phyloP scores from a whole-genome alignment of 2,888 invertebrate genomes.

The Unio pictorum region DNA sequence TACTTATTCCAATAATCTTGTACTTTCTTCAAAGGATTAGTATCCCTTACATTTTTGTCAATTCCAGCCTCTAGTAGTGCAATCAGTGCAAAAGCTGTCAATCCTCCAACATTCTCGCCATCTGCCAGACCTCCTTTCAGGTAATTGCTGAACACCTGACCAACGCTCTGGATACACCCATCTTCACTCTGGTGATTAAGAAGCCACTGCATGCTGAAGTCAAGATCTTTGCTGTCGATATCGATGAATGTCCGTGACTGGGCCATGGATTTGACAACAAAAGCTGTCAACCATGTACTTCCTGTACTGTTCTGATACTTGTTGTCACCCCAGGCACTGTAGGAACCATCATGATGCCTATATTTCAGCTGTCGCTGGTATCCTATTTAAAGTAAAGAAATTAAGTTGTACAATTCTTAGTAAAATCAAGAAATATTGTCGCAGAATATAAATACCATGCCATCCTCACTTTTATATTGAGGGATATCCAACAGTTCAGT shows the following conservation, averaged over 20 bases:
- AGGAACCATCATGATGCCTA: slow-evolving; percentile 74
- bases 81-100: slow-evolving; percentile 66
- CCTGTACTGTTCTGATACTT: slow-evolving; percentile 45
- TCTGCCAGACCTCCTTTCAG: slow-evolving; percentile 63
- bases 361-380: slow-evolving; percentile 94
- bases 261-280: slow-evolving; percentile 81
- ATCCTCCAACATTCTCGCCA: slow-evolving; percentile 40
- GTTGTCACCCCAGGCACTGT: slow-evolving; percentile 66
- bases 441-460: no score
- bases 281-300: slow-evolving; percentile 79
- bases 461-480: no score
- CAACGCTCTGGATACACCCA: slow-evolving; percentile 82
- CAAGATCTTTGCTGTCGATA: slow-evolving; percentile 76
- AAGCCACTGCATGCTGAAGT: slow-evolving; percentile 53
- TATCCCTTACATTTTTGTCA: slow-evolving; percentile 31
- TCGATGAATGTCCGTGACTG: slow-evolving; percentile 73
- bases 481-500: no score
- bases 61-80: slow-evolving; percentile 59
- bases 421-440: no score
- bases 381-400: slow-evolving; percentile 68
- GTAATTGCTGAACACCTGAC: slow-evolving; percentile 56
- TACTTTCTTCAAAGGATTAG: no score
- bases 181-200: slow-evolving; percentile 79
- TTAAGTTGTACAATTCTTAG: no score
- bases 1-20: no score